Evolutionary conservation across 2,113 vertebrate genomes (phyloP).

Genomic region (Bagarius yarrelli): DNA sequence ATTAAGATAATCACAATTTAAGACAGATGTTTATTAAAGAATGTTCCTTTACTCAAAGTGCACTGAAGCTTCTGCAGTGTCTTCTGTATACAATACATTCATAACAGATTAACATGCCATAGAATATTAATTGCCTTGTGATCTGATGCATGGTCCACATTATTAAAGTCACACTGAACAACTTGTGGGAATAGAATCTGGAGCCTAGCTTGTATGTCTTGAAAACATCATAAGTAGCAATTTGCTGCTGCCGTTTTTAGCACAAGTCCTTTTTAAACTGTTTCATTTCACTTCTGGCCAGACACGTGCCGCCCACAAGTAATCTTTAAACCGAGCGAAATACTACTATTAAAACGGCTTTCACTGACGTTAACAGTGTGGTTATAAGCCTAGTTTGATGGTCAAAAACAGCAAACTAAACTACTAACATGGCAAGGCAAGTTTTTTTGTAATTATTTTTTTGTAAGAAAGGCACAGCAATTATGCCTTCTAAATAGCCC

Average conservation of each 20-base stretch:
- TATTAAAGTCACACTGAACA: constrained; percentile 1
- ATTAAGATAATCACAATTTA: background rate
- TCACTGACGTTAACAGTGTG: background rate
- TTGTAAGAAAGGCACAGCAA: too few relatives aligned
- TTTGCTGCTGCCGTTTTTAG: background rate
- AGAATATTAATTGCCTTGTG: background rate
- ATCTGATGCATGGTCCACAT: background rate
- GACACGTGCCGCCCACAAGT: background rate
- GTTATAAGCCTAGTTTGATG: background rate
- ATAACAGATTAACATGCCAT: background rate
- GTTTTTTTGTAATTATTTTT: too few relatives aligned
- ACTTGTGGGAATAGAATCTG: background rate
- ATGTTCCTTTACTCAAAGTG: background rate
- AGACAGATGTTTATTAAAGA: background rate
- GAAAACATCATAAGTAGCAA: constrained; percentile 6
- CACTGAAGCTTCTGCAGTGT: background rate
- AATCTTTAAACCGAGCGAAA: constrained; percentile 10
- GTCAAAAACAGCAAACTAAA: background rate
- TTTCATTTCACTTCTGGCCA: background rate
- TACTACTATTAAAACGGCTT: constrained; percentile 3
- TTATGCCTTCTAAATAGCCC: background rate
- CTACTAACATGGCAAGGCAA: background rate
- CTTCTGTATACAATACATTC: too few relatives aligned
- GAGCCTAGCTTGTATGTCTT: background rate
- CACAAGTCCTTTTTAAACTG: background rate